Percentiles rank a stretch among this genome's conserved stretches.
Evolutionary conservation across 2,113 vertebrate genomes (phyloP).

Genomic region (Corythaeola cristata): DNA sequence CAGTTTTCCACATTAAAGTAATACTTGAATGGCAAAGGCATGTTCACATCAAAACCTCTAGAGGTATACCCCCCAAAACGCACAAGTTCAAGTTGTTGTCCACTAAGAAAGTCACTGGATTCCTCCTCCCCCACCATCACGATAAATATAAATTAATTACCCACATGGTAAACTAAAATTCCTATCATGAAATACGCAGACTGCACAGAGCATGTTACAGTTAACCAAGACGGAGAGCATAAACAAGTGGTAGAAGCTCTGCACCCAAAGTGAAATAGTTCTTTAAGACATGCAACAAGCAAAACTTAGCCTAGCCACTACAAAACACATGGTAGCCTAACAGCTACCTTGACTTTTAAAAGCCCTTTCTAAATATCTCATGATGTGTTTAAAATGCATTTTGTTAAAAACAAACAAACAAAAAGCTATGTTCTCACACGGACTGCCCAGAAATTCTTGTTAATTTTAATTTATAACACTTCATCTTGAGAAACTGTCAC

Average conservation of each 20-base stretch:
- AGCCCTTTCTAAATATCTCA: not conserved
- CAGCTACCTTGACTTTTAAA: not conserved
- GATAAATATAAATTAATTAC: not conserved
- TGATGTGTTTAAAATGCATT: not conserved
- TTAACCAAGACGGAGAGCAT: not conserved
- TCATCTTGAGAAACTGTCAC: not conserved
- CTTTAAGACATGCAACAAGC: not conserved
- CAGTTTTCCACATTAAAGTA: not conserved
- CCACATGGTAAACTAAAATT: not conserved
- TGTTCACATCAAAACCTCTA: not conserved
- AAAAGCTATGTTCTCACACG: not conserved
- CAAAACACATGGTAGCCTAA: not conserved
- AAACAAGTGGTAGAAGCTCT: not conserved
- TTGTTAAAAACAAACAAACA: not conserved
- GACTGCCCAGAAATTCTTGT: not conserved
- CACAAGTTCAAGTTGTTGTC: not conserved
- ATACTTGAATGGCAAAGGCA: not conserved
- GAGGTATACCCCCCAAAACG: not conserved
- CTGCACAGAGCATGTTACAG: not conserved
- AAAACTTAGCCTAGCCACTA: not conserved
- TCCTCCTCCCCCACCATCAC: not conserved
- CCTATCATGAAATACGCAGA: not conserved
- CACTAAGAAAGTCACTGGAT: not conserved
- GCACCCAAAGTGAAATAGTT: not conserved
- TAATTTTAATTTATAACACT: not conserved